These are phyloP conservation scores for Geotrypetes seraphini DNA, from an alignment of 2,797 vertebrate species.

Conservation along the genomic window DNA sequence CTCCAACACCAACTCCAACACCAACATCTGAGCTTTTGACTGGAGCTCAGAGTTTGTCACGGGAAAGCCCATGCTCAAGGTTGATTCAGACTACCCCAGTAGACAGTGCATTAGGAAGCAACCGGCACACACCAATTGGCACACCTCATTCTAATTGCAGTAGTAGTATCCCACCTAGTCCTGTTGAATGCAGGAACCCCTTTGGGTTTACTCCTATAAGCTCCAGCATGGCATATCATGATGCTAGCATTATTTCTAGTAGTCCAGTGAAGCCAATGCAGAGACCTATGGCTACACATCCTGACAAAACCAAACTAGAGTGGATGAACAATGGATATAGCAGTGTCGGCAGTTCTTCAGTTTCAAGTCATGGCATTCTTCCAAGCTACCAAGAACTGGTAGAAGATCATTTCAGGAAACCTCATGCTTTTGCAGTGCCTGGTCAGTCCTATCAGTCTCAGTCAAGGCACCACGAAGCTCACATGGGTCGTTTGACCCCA, in stretches of 20 bases:
- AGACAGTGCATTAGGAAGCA: constrained; percentile 86
- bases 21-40: constrained; percentile 83
- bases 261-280: constrained; percentile 98
- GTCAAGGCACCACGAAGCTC: constrained; percentile 70
- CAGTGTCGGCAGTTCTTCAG: constrained; percentile 55
- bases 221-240: constrained; percentile 85
- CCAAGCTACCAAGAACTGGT: constrained; percentile 86
- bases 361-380: constrained; percentile 73
- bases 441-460: constrained; percentile 87
- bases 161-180: constrained; percentile 87
- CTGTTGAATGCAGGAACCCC: constrained; percentile 92
- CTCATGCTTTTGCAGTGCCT: constrained; percentile 90
- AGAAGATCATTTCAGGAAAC: constrained; percentile 93
- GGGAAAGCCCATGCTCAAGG: constrained; percentile 84
- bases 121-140: constrained; percentile 82
- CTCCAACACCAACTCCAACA: constrained; percentile 80
- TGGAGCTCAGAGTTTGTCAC: constrained; percentile 63
- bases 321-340: constrained; percentile 92
- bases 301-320: constrained; percentile 89
- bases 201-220: constrained; percentile 97
- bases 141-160: constrained; percentile 95
- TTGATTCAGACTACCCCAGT: constrained; percentile 83
- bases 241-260: constrained; percentile 80
- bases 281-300: constrained; percentile 92
- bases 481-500: constrained; percentile 83